These are phyloP conservation scores for Cichladusa arquata DNA, from an alignment of 2,113 vertebrate genomes.

Conservation along the genomic window DNA sequence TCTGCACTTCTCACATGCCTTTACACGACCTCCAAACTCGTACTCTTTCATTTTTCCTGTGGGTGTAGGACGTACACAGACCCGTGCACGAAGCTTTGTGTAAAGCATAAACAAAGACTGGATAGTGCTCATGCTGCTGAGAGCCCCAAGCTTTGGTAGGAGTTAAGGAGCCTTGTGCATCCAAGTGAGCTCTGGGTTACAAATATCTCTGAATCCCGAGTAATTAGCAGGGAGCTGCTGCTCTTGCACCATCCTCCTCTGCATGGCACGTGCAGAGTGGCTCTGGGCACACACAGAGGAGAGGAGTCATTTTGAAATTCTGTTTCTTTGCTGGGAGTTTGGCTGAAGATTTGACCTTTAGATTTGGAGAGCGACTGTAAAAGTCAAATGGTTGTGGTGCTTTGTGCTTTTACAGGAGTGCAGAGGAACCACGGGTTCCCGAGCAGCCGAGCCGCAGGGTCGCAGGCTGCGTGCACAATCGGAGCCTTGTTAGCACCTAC, in stretches of 20 bases:
- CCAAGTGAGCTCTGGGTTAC: not conserved
- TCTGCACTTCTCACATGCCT: not conserved
- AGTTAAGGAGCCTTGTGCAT: not conserved
- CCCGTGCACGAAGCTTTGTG: not conserved
- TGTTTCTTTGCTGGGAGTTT: not conserved
- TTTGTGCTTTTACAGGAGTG: not conserved
- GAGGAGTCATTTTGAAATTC: not conserved
- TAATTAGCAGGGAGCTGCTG: not conserved
- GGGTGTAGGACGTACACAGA: conserved; percentile 32
- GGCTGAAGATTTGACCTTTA: not conserved
- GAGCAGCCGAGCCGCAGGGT: not conserved
- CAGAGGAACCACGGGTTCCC: not conserved
- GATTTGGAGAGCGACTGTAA: not conserved
- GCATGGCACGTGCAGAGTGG: not conserved
- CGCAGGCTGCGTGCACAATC: not conserved
- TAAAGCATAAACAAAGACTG: conserved; percentile 15
- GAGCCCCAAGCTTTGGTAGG: not conserved
- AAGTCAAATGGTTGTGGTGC: not conserved
- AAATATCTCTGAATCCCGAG: not conserved
- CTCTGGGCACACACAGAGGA: not conserved
- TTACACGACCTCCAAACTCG: conserved; percentile 10
- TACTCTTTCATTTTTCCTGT: conserved; percentile 17
- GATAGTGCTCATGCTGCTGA: not conserved
- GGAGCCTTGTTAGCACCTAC: not conserved
- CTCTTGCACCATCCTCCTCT: not conserved